phyloP scores from a whole-genome alignment of 2,888 invertebrate genomes.

The Phorcus lineatus region DNA sequence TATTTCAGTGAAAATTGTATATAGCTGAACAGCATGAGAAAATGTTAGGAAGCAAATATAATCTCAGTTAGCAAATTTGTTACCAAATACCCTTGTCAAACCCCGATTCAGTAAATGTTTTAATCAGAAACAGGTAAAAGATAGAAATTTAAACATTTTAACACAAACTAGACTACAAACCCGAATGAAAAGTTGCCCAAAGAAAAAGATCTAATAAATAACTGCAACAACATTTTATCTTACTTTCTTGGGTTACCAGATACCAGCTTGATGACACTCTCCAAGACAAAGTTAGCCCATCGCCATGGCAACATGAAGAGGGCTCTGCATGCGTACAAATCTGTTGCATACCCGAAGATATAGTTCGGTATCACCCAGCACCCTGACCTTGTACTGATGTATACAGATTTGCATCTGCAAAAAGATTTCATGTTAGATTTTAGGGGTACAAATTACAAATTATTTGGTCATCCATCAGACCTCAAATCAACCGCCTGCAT shows the following conservation, averaged over 20 bases:
- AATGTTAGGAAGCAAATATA: no score
- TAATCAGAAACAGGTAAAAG: not conserved
- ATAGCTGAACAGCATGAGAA: no score
- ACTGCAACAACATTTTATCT: not conserved
- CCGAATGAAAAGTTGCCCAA: not conserved
- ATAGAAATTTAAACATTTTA: not conserved
- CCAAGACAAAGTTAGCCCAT: slow-evolving; percentile 60
- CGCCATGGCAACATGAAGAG: slow-evolving; percentile 66
- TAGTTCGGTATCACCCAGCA: slow-evolving; percentile 74
- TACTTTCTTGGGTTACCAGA: slow-evolving; percentile 66
- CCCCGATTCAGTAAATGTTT: no score
- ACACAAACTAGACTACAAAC: not conserved
- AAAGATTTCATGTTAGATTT: not conserved
- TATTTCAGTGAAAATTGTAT: no score
- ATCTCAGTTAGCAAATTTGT: no score
- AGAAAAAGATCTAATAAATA: not conserved
- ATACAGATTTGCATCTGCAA: slow-evolving; percentile 66
- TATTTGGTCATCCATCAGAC: no score
- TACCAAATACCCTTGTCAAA: no score
- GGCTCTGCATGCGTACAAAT: slow-evolving; percentile 67
- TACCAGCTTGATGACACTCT: slow-evolving; percentile 59
- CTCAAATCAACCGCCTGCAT: no score
- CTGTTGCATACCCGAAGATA: slow-evolving; percentile 66
- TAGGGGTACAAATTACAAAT: no score
- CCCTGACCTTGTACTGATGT: slow-evolving; percentile 71